Percentiles rank a stretch among this genome's conserved stretches.
Evolutionary conservation across 1,140 invertebrate genomes (phyloP).

Genomic region (Atta cephalotes): DNA sequence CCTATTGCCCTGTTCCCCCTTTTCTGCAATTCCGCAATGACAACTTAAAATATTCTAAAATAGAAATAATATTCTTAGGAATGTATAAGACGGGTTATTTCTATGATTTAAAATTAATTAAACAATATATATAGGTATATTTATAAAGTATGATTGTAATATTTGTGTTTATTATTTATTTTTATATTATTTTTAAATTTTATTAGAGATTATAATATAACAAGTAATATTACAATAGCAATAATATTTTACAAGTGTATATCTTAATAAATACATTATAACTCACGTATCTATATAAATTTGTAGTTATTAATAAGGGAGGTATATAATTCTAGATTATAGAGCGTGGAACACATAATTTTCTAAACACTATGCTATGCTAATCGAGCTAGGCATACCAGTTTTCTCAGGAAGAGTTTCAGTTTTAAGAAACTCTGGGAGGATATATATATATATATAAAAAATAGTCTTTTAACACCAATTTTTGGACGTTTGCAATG

Average conservation of each 20-base stretch:
- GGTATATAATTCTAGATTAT: neutral
- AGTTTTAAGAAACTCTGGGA: neutral
- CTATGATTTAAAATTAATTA: neutral
- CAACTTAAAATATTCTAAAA: neutral
- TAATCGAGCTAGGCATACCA: neutral
- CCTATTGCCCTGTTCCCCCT: neutral
- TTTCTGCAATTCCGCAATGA: neutral
- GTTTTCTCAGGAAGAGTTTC: slow-evolving; percentile 11
- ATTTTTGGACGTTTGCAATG: neutral
- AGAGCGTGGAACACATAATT: neutral
- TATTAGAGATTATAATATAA: neutral
- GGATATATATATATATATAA: no score
- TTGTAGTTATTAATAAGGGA: neutral
- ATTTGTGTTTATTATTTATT: neutral
- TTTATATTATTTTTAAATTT: neutral
- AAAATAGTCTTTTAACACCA: neutral
- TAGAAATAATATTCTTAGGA: neutral
- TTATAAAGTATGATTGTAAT: slow-evolving; percentile 1
- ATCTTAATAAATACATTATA: neutral
- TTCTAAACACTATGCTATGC: neutral
- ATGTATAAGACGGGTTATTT: neutral
- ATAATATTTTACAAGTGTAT: neutral
- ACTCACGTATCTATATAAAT: neutral
- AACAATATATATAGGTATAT: neutral
- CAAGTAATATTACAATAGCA: no score